A percentile compares a stretch with the other conserved stretches of the same genome.
Conservation (phyloP, 1,140 invertebrate species). For the Drosophila melanica region DNA sequence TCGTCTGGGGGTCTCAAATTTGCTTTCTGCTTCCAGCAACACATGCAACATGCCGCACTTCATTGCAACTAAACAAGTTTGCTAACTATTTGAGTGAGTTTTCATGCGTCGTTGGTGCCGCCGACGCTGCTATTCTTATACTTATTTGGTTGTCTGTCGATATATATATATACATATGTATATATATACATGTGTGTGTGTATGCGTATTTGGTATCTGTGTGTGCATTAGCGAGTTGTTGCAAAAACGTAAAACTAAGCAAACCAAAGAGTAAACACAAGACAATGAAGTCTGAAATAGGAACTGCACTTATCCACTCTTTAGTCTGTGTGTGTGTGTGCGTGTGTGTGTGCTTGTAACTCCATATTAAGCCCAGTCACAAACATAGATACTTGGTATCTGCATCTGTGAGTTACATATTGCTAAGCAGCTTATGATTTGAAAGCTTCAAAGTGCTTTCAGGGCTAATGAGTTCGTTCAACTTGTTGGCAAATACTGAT, state of each 20-base stretch:
- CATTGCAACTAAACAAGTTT: constrained; percentile 75
- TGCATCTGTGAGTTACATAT: constrained; percentile 46
- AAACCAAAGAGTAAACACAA: constrained; percentile 62
- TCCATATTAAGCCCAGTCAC: constrained; percentile 47
- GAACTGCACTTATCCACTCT: constrained; percentile 46
- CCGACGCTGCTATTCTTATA: constrained; percentile 52
- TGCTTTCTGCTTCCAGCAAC: constrained; percentile 36
- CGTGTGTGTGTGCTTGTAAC: constrained; percentile 25
- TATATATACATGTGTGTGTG: constrained; percentile 6
- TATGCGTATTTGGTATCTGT: constrained; percentile 5
- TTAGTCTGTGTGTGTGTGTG: constrained; percentile 25
- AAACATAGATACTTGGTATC: constrained; percentile 32
- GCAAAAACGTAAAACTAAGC: constrained; percentile 44
- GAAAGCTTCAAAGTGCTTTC: constrained; percentile 54
- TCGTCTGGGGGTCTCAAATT: constrained; percentile 67
- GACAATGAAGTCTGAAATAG: constrained; percentile 71
- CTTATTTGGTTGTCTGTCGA: constrained; percentile 41
- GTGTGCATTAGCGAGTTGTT: constrained; percentile 39
- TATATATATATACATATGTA: constrained; percentile 3
- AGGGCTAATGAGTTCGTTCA: constrained; percentile 57
- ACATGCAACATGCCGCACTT: constrained; percentile 60
- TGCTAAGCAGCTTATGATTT: constrained; percentile 69
- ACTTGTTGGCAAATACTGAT: constrained; percentile 13
- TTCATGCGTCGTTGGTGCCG: constrained; percentile 58
- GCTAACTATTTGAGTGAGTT: constrained; percentile 74